Conservation (phyloP, 2,888 invertebrate species). For the Parelbella ahira region DNA sequence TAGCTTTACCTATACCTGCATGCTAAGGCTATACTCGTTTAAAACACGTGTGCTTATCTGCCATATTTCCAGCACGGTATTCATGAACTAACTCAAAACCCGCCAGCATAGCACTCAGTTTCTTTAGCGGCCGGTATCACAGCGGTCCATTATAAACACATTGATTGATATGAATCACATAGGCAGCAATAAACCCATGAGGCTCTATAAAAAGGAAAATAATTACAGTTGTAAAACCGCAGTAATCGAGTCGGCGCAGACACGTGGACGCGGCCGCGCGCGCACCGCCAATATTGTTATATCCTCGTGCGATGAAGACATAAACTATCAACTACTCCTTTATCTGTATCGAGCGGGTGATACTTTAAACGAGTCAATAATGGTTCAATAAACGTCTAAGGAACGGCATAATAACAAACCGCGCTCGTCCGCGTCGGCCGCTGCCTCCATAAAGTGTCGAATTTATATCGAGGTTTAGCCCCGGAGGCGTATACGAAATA, state of each 20-base stretch:
- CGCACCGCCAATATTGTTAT: conserved; percentile 41
- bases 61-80: no score
- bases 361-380: conserved; percentile 80
- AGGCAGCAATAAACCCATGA: conserved; percentile 37
- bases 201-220: conserved; percentile 65
- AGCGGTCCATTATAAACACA: conserved; percentile 46
- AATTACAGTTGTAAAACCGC: conserved; percentile 68
- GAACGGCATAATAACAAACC: conserved; percentile 78
- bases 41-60: no score
- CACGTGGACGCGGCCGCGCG: conserved; percentile 53
- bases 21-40: no score
- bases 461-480: conserved; percentile 77
- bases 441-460: conserved; percentile 70
- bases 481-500: conserved; percentile 78
- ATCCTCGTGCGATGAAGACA: conserved; percentile 65
- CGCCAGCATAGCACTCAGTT: no score
- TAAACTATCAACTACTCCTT: conserved; percentile 71
- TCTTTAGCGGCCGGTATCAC: conserved; percentile 30
- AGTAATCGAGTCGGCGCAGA: conserved; percentile 49
- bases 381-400: conserved; percentile 77
- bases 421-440: conserved; percentile 67
- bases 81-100: no score
- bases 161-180: conserved; percentile 57
- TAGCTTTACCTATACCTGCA: no score
- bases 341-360: conserved; percentile 76